Evolutionary conservation across 1,140 invertebrate genomes (phyloP).

Genomic region (Camponotus floridanus): DNA sequence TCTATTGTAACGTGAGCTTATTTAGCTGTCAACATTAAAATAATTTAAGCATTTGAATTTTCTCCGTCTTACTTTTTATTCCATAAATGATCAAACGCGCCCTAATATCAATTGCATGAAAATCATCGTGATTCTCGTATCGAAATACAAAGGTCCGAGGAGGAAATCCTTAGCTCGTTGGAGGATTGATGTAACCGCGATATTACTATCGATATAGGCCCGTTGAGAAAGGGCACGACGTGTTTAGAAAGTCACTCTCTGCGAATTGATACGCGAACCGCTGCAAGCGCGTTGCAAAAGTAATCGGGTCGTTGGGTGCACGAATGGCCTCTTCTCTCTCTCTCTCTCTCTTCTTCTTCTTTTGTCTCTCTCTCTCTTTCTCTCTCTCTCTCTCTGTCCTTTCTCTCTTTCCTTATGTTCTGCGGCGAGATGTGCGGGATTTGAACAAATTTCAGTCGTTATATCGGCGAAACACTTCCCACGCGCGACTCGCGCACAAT

Average conservation of each 20-base stretch:
- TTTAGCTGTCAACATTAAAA: not conserved
- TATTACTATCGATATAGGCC: constrained; percentile 9
- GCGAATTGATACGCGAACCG: constrained; percentile 31
- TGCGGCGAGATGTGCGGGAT: not conserved
- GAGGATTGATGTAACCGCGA: not conserved
- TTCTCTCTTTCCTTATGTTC: not conserved
- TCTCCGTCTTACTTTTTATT: not conserved
- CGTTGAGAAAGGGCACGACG: constrained; percentile 44
- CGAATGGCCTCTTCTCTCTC: constrained; percentile 24
- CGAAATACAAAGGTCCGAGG: not conserved
- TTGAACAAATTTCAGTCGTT: constrained; percentile 49
- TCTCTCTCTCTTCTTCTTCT: not conserved
- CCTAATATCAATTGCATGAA: not conserved
- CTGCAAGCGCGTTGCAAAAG: constrained; percentile 29
- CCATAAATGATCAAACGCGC: not conserved
- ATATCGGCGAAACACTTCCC: constrained; percentile 58
- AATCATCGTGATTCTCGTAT: not conserved
- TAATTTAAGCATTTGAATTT: not conserved
- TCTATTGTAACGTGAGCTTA: not conserved
- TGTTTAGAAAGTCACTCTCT: constrained; percentile 41
- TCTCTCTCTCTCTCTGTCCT: not conserved
- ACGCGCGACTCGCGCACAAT: constrained; percentile 49
- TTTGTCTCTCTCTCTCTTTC: constrained; percentile 13
- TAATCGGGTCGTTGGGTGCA: constrained; percentile 47
- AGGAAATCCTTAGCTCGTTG: not conserved